Evolutionary conservation across 2,113 vertebrate species (phyloP), one percentile per base, ranked within the genome.

Genomic region (Orthochromis malagaraziensis): DNA sequence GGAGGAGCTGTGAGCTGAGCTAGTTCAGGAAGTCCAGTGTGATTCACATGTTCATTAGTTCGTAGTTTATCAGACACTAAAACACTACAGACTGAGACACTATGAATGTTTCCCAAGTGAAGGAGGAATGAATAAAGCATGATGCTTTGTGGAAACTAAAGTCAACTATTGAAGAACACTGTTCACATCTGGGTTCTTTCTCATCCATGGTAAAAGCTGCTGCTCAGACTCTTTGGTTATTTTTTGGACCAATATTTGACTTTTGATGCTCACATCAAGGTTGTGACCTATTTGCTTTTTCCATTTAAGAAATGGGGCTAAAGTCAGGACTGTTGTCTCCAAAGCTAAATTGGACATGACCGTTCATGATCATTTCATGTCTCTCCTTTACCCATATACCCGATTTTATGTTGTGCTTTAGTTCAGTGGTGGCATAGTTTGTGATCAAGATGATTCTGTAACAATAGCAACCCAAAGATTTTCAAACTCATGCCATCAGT

Each of bases 281-380:
- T 21, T 54, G 53, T 54, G 10, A 24, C 53, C 53, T 4, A 24
- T 4, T 54, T 4, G 10, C 6, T 6, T 12, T 54, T 54, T 6
- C n/a, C 0, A 54, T 54, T 54, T 54, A 54, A 24, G 53, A 54
- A 54, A 54, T 3, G 4, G 0, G n/a, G 10, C 53, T 54, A 24
- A 54, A 21, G 0, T 6, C 53, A 54, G n/a, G 53, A 54, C 53
- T 54, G 53, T 54, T 24, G 53, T 54, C 53, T 24, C n/a, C 53
- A 54, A 54, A 24, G 53, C 53, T 24, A 0, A 54, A 4, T 54
- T 54, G n/a, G 53, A 54, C 3, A 54, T 54, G 6, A 0, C 24
- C 1, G n/a, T 54, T 0, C 53, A 54, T 54, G 53, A 24, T 54
- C n/a, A 21, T 54, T 24, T 54, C 53, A 54, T 54, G n/a, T 54